phyloP scores from a whole-genome alignment of 2,113 vertebrate genomes.

The Melierax canorus region DNA sequence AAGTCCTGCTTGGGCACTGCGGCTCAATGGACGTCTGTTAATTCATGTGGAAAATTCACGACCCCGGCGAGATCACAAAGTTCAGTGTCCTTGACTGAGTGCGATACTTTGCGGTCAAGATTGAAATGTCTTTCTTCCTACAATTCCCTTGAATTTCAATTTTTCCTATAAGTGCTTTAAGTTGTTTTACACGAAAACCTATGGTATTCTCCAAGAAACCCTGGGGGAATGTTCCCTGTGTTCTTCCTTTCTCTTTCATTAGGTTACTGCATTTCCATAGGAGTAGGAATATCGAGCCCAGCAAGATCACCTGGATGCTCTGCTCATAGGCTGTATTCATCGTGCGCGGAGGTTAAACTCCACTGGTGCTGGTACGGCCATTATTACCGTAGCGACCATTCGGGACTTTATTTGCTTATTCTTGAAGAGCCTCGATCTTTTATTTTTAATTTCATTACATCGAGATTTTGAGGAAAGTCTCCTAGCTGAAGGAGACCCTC shows the following conservation, averaged over 20 bases:
- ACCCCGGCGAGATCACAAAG: constrained; percentile 3
- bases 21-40: constrained; percentile 37
- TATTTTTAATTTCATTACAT: background rate
- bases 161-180: background rate
- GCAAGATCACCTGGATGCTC: background rate
- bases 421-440: background rate
- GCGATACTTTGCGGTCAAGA: background rate
- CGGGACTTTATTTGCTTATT: background rate
- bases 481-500: background rate
- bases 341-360: background rate
- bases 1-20: background rate
- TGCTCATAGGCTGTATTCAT: background rate
- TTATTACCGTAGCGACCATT: background rate
- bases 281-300: background rate
- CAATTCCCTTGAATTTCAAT: background rate
- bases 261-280: background rate
- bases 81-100: constrained; percentile 20
- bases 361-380: background rate
- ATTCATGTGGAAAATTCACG: background rate
- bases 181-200: background rate
- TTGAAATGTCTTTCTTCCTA: background rate
- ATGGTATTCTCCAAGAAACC: fast-evolving
- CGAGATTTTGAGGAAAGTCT: background rate
- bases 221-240: background rate
- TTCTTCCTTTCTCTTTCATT: background rate